These are phyloP conservation scores for Alviniconcha marisindica DNA, from an alignment of 1,140 invertebrate genomes.

Conservation along the genomic window DNA sequence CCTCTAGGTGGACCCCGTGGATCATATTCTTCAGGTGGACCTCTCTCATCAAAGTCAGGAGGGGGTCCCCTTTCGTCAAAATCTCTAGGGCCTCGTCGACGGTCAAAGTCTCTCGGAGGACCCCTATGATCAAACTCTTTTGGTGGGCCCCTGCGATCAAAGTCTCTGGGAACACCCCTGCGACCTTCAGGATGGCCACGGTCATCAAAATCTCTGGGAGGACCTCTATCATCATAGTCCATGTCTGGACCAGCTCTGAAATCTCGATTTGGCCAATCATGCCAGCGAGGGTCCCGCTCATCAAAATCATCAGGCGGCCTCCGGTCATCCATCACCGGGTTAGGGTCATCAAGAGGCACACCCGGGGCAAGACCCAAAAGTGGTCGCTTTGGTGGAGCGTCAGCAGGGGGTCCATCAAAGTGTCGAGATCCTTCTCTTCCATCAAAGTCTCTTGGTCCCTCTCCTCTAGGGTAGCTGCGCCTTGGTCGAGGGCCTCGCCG, in stretches of 20 bases:
- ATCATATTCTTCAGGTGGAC: background rate
- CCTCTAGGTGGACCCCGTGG: background rate
- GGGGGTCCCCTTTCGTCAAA: constrained; percentile 26
- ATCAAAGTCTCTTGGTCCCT: constrained; percentile 22
- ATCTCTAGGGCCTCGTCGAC: constrained; percentile 26
- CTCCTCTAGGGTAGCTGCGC: constrained; percentile 16
- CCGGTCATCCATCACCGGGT: background rate
- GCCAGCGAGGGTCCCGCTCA: constrained; percentile 34
- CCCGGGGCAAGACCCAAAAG: constrained; percentile 15
- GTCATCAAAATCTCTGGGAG: constrained; percentile 44
- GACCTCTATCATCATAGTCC: constrained; percentile 17
- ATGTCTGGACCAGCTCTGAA: background rate
- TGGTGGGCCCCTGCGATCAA: constrained; percentile 45
- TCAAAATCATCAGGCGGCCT: constrained; percentile 13
- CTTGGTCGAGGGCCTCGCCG: constrained; percentile 18
- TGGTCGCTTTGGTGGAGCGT: constrained; percentile 8
- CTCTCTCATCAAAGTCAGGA: constrained; percentile 20
- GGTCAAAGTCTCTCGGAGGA: constrained; percentile 8
- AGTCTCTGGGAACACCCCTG: constrained; percentile 38
- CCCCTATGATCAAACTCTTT: constrained; percentile 21
- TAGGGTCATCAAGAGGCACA: constrained; percentile 28
- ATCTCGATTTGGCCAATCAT: background rate
- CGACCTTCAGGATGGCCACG: constrained; percentile 33
- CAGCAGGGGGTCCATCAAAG: constrained; percentile 30
- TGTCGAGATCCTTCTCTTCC: constrained; percentile 8